Evolutionary conservation across 2,797 vertebrate genomes (phyloP).

Genomic region (Rhinoraja longicauda): DNA sequence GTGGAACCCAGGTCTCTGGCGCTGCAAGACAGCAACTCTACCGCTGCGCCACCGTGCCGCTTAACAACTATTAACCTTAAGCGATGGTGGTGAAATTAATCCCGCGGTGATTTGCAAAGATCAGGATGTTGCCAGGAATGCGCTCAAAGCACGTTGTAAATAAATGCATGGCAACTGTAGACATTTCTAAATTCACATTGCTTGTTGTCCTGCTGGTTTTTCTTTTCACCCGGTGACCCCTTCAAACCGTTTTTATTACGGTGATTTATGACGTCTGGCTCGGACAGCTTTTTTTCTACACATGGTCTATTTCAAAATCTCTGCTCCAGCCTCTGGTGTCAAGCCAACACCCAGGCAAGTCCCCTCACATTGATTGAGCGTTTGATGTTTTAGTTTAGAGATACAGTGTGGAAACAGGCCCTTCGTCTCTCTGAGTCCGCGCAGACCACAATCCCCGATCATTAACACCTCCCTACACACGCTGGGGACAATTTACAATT

Average conservation of each 20-base stretch:
- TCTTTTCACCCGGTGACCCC: constrained; percentile 9
- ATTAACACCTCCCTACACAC: too few relatives aligned
- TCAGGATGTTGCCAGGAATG: constrained; percentile 3
- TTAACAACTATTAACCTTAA: not conserved
- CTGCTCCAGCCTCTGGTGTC: constrained; percentile 5
- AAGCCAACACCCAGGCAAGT: not conserved
- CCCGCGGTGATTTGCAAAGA: not conserved
- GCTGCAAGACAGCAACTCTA: too few relatives aligned
- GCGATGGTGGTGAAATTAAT: constrained; percentile 4
- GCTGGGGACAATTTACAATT: too few relatives aligned
- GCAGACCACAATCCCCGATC: too few relatives aligned
- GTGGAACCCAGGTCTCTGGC: too few relatives aligned
- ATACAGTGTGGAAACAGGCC: too few relatives aligned
- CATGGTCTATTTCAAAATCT: constrained; percentile 10
- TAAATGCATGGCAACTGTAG: constrained; percentile 27
- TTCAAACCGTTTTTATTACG: not conserved
- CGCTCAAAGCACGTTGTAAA: constrained; percentile 16
- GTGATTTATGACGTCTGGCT: constrained; percentile 10
- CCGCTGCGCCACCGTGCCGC: too few relatives aligned
- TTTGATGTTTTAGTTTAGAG: not conserved
- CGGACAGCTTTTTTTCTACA: not conserved
- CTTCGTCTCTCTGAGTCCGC: too few relatives aligned
- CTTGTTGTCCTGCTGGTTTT: constrained; percentile 23
- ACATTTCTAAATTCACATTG: constrained; percentile 9
- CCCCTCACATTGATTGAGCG: constrained; percentile 5